Base-by-base conservation (phyloP, 2,888 invertebrate genomes). In the Eupithecia tripunctaria region DNA sequence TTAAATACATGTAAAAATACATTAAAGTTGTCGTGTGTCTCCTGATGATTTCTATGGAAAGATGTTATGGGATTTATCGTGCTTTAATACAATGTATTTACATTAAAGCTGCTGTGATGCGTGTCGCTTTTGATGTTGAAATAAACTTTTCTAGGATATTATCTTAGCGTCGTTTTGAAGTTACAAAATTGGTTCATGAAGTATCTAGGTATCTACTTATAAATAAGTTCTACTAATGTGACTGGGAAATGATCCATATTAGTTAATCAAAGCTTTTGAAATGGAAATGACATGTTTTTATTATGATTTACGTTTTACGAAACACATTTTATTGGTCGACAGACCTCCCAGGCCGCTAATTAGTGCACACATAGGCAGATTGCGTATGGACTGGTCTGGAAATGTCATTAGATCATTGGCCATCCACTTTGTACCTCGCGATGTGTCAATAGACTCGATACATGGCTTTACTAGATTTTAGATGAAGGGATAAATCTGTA, bases 311-410 rank as follows among this genome's bases (percentile, higher is more conserved):
- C 25, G 25, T 25, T 56, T 56, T 2, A 56, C 14, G 56, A 12
- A 56, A 56, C 1, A 25, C 25, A 56, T 25, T 56, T 56, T 56
- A 56, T 56, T 14, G 14, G 4, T 56, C 0, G 56, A 21, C 25
- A 56, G 56, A 56, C 56, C 56, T 25, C 56, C 21, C 56, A 56
- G 21, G 56, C 56, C 56, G 56, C 56, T 25, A 25, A 56, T 56
- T 25, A 56, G 21, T 25, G 25, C 56, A 2, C 5, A 56, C 3
- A 25, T 25, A 51, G 25, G 14, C 25, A 25, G 56, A 25, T 25
- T 56, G 51, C 21, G 56, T 25, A 51, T 21, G 12, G 56, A 14
- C 56, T 25, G 21, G 12, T 21, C 51, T 25, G 5, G 12, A 25
- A 14, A 56, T 14, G 25, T 51, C 21, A 21, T 51, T 56, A 25